Evolutionary conservation across 2,113 vertebrate species (phyloP), one percentile per base, ranked within the genome.

Genomic region (Castor canadensis): DNA sequence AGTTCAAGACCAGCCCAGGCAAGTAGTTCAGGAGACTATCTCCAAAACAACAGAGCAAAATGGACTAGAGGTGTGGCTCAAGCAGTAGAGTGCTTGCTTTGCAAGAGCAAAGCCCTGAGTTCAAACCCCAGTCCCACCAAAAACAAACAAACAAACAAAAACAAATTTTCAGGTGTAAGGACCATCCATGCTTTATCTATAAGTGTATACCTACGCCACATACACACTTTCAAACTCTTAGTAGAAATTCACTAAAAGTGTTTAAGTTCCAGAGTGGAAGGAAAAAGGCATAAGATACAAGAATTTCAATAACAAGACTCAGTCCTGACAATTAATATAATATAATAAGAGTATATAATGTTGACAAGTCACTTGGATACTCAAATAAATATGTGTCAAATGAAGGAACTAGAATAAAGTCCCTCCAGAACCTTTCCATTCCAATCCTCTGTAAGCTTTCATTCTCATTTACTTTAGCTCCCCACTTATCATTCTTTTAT

Each of bases 381-480:
- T 92, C 60, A 92, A 43, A 47, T 32, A 11, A 56, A 32, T 32
- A 62, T 38, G 28, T 47, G 9, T 35, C 58, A 85, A 81, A 35
- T 17, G 45, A 81, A 62, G 3, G 11, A 79, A 73, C 19, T 73
- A 20, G 35, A 80, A 92, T 60, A 49, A 1, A 73, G 32, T 75
- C 6, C 32, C 13, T 71, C 15, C 38, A 58, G 43, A 89, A 72
- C 1, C n/a, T 77, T 28, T 69, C 38, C 64, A 24, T 66, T 58
- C 30, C 15, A 82, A 30, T 45, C 80, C 64, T 71, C 56, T 64
- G 58, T 86, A 69, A 66, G 43, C 20, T 81, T 66, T 26, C 20
- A n/a, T 89, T 93, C 40, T 45, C n/a, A 87, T 62, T 94, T 80
- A 64, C 49, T 92, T 96, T 67, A 72, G 35, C 4, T 69, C n/a